Evolutionary conservation across 2,113 vertebrate species (phyloP), one percentile per base, ranked within the genome.

Genomic region (Apistogramma diplotaenia): DNA sequence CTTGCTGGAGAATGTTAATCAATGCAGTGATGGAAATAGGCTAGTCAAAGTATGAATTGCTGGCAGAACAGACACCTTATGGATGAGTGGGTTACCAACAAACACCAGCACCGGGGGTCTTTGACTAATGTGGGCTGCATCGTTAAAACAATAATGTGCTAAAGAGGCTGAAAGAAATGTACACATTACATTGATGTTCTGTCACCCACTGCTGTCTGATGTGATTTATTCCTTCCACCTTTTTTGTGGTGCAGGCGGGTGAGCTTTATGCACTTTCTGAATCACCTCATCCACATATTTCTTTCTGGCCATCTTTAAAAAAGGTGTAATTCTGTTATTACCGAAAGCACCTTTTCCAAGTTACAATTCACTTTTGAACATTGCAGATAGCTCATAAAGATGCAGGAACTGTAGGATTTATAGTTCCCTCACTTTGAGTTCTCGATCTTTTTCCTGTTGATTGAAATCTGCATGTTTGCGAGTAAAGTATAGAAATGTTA

Each of bases 1-100:
- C 40, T 54, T 65, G 76, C 25, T 54, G 29, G 71, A 31, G 6
- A 73, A 37, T 35, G 23, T 56, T 70, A 35, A 71, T 75, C 40
- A 82, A 8, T 19, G 23, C 23, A 33, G 51, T 76, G 21, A 74
- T 81, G 29, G 13, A 74, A 87, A 87, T 46, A 13, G 21, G 7
- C 74, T 58, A 53, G 70, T 70, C 76, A 76, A 9, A 7, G 7
- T 15, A 31, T 54, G 74, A 79, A 82, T 70, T 70, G 46, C 67
- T 27, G 59, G 84, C 35, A 40, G 62, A 33, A 56, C 74, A 73
- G 25, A 18, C 59, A 25, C 18, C 13, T 81, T 67, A 73, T 59
- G 11, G 40, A 21, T 21, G 15, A 31, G 3, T 67, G 13, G 1
- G 31, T 27, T 74, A 62, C 25, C 43, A 51, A 29, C 43, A 29